Evolutionary conservation across 2,113 vertebrate genomes (phyloP), one percentile per base, ranked within the genome.

Genomic region (Saimiri boliviensis): DNA sequence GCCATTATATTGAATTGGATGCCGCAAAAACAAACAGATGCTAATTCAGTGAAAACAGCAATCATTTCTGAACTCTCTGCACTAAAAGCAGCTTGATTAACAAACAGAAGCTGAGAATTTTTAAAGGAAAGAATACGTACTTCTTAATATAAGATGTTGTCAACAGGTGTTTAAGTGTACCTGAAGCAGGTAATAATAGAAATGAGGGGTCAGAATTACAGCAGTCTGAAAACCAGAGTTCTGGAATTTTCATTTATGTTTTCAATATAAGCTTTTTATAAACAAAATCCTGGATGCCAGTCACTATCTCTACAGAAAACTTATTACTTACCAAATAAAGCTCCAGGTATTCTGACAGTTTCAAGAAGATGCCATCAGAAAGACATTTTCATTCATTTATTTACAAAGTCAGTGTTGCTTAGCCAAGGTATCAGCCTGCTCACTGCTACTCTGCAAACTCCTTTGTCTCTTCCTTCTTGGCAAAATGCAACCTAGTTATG

Each of bases 1-100:
- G 91, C 94, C 92, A 94, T 96, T 13, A 49, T 90, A 90, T 92
- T 89, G 70, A 86, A 97, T 32, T 54, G n/a, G 91, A 96, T 79
- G 49, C 63, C 84, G 93, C 56, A 40, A 86, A 82, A 94, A 42
- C 42, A 93, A 95, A 81, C 86, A 84, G 86, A 96, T 90, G 86
- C 40, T 63, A 71, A 89, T 92, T 96, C 47, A 89, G 23, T 80
- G 30, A 88, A 97, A 97, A 94, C 0, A 3, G 1, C 12, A 79
- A 91, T 94, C 82, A 86, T 95, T 88, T 52, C 56, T 97, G 68
- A 96, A 60, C n/a, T 5, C 1, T 30, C 13, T 30, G 68, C 76
- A 87, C 77, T 93, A 91, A 93, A 81, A 68, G 79, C n/a, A 86
- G 32, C 37, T 82, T 56, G 45, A 94, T 71, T 89, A 96, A 76